phyloP scores from a whole-genome alignment of 2,888 invertebrate genomes.

The Biston stratarius region DNA sequence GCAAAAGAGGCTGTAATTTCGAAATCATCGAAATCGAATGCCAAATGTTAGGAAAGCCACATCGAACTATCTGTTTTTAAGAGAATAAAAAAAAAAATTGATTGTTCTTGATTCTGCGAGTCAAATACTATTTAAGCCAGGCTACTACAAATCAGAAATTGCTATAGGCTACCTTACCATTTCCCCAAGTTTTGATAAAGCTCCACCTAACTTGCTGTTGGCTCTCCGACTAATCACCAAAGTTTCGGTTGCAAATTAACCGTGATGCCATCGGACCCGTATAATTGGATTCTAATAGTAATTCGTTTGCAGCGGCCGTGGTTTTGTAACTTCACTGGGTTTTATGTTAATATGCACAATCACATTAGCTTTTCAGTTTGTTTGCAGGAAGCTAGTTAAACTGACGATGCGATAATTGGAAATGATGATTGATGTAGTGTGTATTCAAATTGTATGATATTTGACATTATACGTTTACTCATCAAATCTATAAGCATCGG shows the following conservation, averaged over 20 bases:
- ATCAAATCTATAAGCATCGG: no score
- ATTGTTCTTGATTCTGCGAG: no score
- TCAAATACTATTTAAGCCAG: no score
- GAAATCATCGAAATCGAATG: no score
- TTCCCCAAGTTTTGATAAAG: not conserved
- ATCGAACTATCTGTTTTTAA: no score
- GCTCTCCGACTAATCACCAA: slow-evolving; percentile 8
- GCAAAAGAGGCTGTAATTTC: no score
- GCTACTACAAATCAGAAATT: no score
- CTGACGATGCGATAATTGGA: not conserved
- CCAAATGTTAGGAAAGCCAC: no score
- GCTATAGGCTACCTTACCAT: not conserved
- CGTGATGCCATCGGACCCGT: slow-evolving; percentile 23
- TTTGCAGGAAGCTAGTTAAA: slow-evolving; percentile 1
- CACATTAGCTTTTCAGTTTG: slow-evolving; percentile 20
- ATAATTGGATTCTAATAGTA: slow-evolving; percentile 30
- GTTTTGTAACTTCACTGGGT: slow-evolving; percentile 21
- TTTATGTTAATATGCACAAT: slow-evolving; percentile 22
- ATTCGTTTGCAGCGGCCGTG: slow-evolving; percentile 18
- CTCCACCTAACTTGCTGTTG: not conserved
- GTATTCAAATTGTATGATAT: no score
- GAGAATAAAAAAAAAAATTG: no score
- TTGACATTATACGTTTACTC: no score
- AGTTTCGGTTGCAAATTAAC: slow-evolving; percentile 32
- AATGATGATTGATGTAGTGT: not conserved